Percentiles rank a stretch among this genome's conserved stretches.
These are phyloP conservation scores for Tiliqua scincoides DNA, from an alignment of 2,113 vertebrate species.

Conservation along the genomic window DNA sequence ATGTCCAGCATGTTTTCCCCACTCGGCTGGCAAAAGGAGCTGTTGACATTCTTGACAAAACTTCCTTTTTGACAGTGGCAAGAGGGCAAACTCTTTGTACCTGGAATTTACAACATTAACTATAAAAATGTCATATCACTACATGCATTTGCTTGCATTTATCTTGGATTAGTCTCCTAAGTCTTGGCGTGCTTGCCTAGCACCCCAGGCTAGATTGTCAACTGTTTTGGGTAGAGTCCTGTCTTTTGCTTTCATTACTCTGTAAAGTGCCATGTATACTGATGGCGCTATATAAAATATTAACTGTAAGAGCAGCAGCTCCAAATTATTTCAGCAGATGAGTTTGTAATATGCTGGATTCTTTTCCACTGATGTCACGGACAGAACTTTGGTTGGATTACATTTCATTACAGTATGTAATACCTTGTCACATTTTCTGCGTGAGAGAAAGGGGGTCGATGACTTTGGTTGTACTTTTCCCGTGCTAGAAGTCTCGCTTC, in stretches of 20 bases:
- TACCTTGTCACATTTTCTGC: constrained; percentile 84
- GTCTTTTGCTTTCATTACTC: too few relatives aligned
- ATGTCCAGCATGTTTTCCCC: constrained; percentile 76
- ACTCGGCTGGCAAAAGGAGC: constrained; percentile 81
- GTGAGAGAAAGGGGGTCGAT: constrained; percentile 79
- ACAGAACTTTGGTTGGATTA: neutral
- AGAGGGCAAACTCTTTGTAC: constrained; percentile 79
- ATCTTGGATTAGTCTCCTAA: neutral
- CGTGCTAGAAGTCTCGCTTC: constrained; percentile 81
- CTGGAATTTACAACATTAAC: constrained; percentile 65
- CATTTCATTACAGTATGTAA: neutral
- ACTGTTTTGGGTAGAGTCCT: neutral
- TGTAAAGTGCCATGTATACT: neutral
- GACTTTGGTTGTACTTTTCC: constrained; percentile 81
- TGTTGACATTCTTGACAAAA: constrained; percentile 91
- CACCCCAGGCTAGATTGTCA: neutral
- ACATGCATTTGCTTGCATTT: neutral
- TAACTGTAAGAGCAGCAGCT: neutral
- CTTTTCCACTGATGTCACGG: too few relatives aligned
- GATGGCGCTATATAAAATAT: neutral
- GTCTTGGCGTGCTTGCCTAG: too few relatives aligned
- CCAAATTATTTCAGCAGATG: neutral
- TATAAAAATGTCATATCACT: neutral
- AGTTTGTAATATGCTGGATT: too few relatives aligned
- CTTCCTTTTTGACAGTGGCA: constrained; percentile 78